Base-by-base conservation (phyloP, 2,797 vertebrate species). In the Rhinophrynus dorsalis region DNA sequence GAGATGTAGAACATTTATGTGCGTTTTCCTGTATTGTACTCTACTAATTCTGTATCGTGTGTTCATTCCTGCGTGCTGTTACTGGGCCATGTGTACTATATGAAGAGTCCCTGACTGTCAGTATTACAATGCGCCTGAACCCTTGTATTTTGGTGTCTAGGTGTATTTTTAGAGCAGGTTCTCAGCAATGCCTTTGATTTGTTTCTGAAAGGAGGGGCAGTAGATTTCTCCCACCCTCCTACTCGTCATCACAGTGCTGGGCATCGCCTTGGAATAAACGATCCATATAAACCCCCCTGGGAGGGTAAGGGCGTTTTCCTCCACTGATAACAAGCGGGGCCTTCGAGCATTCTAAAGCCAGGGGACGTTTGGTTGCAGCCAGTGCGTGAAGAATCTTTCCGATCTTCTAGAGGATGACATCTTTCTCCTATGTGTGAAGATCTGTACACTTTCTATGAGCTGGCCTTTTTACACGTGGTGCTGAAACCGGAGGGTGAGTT, bases 241-340 rank as follows among this genome's bases (percentile, higher is more conserved):
- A 17, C 45, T 60, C 66, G 56, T 68, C 66, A 68, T 68, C 56
- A 38, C 11, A 33, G 52, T 57, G 40, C 32, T n/a, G 58, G 58
- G 58, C 58, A 61, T 70, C 30, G 59, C 68, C 38, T 63, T 42
- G 50, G 30, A 56, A 63, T 55, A 55, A 52, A 27, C 44, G 50
- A 71, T 63, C 51, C 37, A 40, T 32, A 23, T 29, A 23, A 17
- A 48, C 26, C 23, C 68, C 67, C 51, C 48, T 10, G 59, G 30
- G 59, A 71, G 45, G 20, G 35, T 37, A 56, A 71, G 68, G 68
- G 68, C 68, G 68, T 62, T 47, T 63, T 71, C 68, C 59, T 56
- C 15, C 32, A 3, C 30, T 56, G 50, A 56, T 61, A 12, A 48
- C 23, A 44, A 67, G 63, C 38, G 59, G 68, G 68, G 35, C 47